Evolutionary conservation across 2,113 vertebrate species (phyloP).

Genomic region (Echinops telfairi): DNA sequence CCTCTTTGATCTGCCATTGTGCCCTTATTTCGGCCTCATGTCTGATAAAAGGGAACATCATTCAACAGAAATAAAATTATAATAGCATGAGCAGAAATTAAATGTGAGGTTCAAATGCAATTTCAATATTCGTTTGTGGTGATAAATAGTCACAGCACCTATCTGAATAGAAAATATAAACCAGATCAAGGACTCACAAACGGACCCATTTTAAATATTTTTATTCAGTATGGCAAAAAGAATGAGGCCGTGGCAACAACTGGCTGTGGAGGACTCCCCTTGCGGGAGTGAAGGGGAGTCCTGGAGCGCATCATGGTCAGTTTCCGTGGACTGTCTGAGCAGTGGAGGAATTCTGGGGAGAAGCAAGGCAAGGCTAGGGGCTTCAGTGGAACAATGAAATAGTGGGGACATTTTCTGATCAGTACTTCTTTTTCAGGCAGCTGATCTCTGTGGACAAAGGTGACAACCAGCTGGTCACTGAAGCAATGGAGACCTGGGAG

Average conservation of each 20-base stretch:
- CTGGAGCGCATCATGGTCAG: neutral
- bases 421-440: neutral
- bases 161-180: conserved; percentile 86
- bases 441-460: neutral
- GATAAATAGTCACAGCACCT: conserved; percentile 82
- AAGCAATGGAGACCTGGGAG: neutral
- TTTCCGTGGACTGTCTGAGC: neutral
- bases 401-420: neutral
- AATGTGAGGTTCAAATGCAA: conserved; percentile 82
- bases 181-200: conserved; percentile 82
- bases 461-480: neutral
- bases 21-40: conserved; percentile 79
- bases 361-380: neutral
- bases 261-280: conserved; percentile 31
- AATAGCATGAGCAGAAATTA: conserved; percentile 85
- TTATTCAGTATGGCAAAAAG: conserved; percentile 78
- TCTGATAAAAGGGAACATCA: conserved; percentile 82
- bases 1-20: neutral
- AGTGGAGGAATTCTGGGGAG: neutral
- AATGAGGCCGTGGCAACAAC: conserved; percentile 54
- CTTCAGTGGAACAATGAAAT: neutral
- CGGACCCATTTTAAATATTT: conserved; percentile 81
- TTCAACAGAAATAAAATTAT: conserved; percentile 82
- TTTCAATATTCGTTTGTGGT: conserved; percentile 86
- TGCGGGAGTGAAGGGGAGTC: neutral